Base-by-base conservation (phyloP, 2,888 invertebrate genomes). In the Iphiclides podalirius region DNA sequence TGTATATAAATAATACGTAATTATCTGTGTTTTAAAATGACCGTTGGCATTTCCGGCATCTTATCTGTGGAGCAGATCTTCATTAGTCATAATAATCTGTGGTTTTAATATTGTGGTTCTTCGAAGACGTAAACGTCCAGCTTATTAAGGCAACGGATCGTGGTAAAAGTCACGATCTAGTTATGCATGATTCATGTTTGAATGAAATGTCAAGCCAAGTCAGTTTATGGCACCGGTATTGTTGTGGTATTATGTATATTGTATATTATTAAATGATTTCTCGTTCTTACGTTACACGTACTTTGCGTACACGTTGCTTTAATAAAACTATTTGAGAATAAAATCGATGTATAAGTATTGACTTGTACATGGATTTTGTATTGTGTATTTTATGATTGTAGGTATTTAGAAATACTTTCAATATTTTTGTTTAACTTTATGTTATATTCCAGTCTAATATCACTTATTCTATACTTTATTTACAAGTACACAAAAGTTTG, bases 11-110 rank as follows among this genome's bases (percentile, higher is more conserved):
- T 72, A 71, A 71, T 52, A 58, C 60, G 55, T 70, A 73, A 75
- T 76, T 76, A 75, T 69, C 54, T 52, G 52, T 55, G 43, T 55
- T 53, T 58, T 62, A 59, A 65, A 65, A 61, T 60, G 47, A 43
- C 50, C 59, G 56, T 57, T 26, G 43, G 39, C 9, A 69, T 72
- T 72, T 75, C 68, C 63, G 59, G 58, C 34, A 55, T 52, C 58
- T 35, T 70, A 74, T 78, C 76, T 69, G 42, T 54, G 48, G 58
- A 68, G 52, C 46, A 54, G 57, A 75, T 75, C 68, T 63, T 61
- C 60, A 63, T 64, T 56, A 55, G 67, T 71, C 75, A 71, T 57
- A 61, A 46, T 48, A 47, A n/a, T n/a, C 57, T 66, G 68, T 59
- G 70, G 66, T 70, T 62, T 58, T 39, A 33, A 45, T 50, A 40